Percentiles rank a stretch among this genome's conserved stretches.
Evolutionary conservation across 30 jellyfish, hydroid and myxozoan genomes (phyloP).

Genomic region (Aurelia aurita): DNA sequence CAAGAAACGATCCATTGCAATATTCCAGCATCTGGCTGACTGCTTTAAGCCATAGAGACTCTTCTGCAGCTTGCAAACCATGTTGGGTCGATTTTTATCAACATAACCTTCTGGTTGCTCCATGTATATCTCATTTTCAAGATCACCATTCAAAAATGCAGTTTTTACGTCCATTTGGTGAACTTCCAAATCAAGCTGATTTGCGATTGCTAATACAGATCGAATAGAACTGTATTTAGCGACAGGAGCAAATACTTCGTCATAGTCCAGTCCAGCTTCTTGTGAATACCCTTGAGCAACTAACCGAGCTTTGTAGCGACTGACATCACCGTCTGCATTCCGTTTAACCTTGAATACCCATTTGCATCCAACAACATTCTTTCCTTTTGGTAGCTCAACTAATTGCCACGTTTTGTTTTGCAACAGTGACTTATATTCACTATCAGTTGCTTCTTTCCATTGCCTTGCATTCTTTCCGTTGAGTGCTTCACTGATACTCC

Average conservation of each 20-base stretch:
- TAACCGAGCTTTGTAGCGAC: constrained; percentile 61
- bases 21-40: constrained; percentile 54
- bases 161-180: constrained; percentile 54
- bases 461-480: constrained; percentile 16
- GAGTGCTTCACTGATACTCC: constrained; percentile 33
- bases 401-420: constrained; percentile 49
- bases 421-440: constrained; percentile 23
- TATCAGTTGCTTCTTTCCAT: constrained; percentile 52
- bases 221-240: constrained; percentile 4
- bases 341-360: constrained; percentile 63
- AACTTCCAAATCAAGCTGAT: too few relatives aligned
- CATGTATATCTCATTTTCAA: too few relatives aligned
- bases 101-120: constrained; percentile 44
- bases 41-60: constrained; percentile 53
- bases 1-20: constrained; percentile 1
- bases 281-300: constrained; percentile 75
- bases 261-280: constrained; percentile 48
- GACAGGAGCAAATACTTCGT: constrained; percentile 55
- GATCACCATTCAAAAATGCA: constrained; percentile 39
- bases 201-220: too few relatives aligned
- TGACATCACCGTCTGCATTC: constrained; percentile 58
- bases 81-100: background rate
- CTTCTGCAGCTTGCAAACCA: constrained; percentile 34
- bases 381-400: constrained; percentile 32
- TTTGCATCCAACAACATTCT: constrained; percentile 45